phyloP scores from a whole-genome alignment of 2,113 vertebrate species.

The Numida meleagris region DNA sequence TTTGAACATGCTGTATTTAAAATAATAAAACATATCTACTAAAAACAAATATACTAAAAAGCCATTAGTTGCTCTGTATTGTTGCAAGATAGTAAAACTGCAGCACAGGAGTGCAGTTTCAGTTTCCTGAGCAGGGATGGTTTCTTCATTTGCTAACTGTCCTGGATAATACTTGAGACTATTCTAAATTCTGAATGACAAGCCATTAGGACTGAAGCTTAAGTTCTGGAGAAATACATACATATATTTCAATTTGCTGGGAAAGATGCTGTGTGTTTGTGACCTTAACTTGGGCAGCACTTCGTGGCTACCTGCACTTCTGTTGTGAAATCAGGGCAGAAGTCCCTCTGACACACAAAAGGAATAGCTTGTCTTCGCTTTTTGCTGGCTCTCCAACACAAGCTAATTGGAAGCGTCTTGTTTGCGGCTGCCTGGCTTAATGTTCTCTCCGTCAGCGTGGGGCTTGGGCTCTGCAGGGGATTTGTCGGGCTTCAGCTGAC shows the following conservation, averaged over 20 bases:
- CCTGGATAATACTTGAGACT: background rate
- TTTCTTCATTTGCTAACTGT: background rate
- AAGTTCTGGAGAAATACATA: background rate
- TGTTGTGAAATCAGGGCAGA: background rate
- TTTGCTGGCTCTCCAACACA: background rate
- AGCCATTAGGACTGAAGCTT: background rate
- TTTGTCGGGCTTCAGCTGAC: conserved; percentile 36
- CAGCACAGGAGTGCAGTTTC: background rate
- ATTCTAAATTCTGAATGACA: background rate
- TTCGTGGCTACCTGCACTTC: background rate
- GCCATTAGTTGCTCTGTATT: fast-evolving
- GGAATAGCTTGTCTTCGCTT: background rate
- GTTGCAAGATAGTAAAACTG: background rate
- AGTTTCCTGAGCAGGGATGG: background rate
- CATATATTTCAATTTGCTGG: background rate
- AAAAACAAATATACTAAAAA: no score
- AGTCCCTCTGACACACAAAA: fast-evolving
- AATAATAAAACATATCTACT: background rate
- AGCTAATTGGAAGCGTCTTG: background rate
- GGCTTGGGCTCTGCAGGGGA: background rate
- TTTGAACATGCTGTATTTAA: background rate
- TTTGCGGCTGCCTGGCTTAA: background rate
- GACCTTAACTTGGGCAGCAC: background rate
- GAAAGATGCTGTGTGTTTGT: background rate
- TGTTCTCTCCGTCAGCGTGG: background rate